A percentile compares a stretch with the other conserved stretches of the same genome.
Evolutionary conservation across 1,140 invertebrate genomes (phyloP).

Genomic region (Pemphigus obesinymphae): DNA sequence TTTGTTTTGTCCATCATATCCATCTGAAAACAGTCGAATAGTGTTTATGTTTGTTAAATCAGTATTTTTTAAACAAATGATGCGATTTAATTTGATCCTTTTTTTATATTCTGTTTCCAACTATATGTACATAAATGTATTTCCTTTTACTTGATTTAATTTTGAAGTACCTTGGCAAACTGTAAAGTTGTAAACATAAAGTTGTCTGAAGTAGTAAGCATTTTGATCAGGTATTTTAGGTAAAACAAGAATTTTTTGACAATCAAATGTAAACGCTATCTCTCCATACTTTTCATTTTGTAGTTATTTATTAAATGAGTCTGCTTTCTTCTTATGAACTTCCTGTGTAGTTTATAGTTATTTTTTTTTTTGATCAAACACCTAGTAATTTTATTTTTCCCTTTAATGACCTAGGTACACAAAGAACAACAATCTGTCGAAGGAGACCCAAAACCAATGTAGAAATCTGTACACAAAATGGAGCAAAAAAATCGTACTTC

Average conservation of each 20-base stretch:
- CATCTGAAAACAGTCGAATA: constrained; percentile 40
- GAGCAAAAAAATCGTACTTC: background rate
- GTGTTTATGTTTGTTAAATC: constrained; percentile 32
- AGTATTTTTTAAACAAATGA: constrained; percentile 44
- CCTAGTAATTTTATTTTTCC: background rate
- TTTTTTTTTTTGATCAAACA: background rate
- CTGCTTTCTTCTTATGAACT: background rate
- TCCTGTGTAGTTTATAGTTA: background rate
- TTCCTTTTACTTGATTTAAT: constrained; percentile 44
- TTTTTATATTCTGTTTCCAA: constrained; percentile 47
- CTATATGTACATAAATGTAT: constrained; percentile 48
- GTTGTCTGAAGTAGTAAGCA: constrained; percentile 44
- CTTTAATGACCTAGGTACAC: background rate
- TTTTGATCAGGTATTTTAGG: constrained; percentile 10
- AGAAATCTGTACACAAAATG: background rate
- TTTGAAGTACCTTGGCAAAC: constrained; percentile 47
- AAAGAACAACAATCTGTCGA: constrained; percentile 6
- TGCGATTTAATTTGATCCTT: constrained; percentile 48
- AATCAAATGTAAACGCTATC: background rate
- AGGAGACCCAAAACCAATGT: background rate
- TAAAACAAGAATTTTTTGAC: background rate
- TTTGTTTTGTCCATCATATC: constrained; percentile 41
- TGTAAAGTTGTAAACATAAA: constrained; percentile 49
- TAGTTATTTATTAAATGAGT: background rate
- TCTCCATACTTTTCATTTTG: background rate